Base-by-base conservation (phyloP, 2,888 invertebrate species). In the Elegia similella region DNA sequence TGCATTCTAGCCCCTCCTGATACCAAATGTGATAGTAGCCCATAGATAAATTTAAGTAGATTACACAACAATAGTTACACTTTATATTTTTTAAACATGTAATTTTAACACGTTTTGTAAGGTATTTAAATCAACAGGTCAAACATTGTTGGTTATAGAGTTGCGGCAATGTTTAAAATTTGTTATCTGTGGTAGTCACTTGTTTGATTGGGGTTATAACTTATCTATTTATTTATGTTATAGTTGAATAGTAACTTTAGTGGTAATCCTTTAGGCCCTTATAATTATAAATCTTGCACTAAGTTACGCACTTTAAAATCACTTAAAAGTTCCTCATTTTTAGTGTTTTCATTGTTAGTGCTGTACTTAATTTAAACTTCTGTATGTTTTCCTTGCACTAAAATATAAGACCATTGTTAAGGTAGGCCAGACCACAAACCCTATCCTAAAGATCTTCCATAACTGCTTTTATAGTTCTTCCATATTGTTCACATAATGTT, bases 1-100 rank as follows among this genome's bases (percentile, higher is more conserved):
- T 74, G 93, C 94, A 78, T 94, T 94, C 86, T 94, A 93, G 92
- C 82, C 80, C 75, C 72, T 67, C 68, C 72, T 68, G 67, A 68
- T 73, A 80, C 79, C 73, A 82, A 87, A 82, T 89, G 91, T 91
- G 91, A 91, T 91, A 89, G 80, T 89, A 89, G 87, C 85, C 78
- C 82, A 84, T 89, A 88, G 79, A 86, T 86, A 86, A 80, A 82
- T 75, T 77, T 84, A 85, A 83, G 82, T 86, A 87, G 82, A 76
- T 68, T 73, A 77, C 75, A 76, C 76, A 55, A 78, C 75, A 73
- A 56, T 59, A 55, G 60, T 60, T 58, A 60, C 63, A 60, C 57
- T 64, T 56, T 61, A 60, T 60, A 61, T 64, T 60, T 66, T 59
- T 64, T 61, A 61, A 58, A 61, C 50, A 60, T 57, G 57, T 61